These are phyloP conservation scores for Girardinus metallicus DNA, from an alignment of 2,797 vertebrate genomes.

Conservation along the genomic window DNA sequence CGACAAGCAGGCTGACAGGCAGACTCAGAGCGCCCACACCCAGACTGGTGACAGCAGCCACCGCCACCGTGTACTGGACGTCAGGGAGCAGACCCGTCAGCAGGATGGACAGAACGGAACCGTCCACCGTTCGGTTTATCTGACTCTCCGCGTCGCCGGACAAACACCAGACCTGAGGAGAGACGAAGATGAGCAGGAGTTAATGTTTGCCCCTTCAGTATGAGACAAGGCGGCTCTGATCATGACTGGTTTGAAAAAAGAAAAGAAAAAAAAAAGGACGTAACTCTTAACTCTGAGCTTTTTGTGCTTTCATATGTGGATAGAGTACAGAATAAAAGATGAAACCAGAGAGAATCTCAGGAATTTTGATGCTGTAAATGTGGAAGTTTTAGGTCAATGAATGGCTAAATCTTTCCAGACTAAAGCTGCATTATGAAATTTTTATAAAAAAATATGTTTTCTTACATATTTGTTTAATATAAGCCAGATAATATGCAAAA, in stretches of 20 bases:
- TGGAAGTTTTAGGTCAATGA: not conserved
- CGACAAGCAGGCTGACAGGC: slow-evolving; percentile 85
- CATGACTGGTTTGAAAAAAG: not conserved
- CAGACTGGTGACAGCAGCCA: slow-evolving; percentile 89
- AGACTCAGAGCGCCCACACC: slow-evolving; percentile 87
- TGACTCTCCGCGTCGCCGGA: slow-evolving; percentile 78
- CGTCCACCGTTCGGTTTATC: slow-evolving; percentile 90
- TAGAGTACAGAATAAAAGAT: not conserved
- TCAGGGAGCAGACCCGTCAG: slow-evolving; percentile 86
- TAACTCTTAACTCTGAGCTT: not conserved
- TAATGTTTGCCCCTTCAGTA: not conserved
- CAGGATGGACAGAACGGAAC: slow-evolving; percentile 83
- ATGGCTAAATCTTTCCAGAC: not conserved
- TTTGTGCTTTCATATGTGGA: not conserved
- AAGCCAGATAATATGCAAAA: too few relatives aligned
- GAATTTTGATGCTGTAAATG: not conserved
- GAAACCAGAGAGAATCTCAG: not conserved
- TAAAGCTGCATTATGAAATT: too few relatives aligned
- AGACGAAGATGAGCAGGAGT: slow-evolving; percentile 1
- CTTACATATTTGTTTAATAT: too few relatives aligned
- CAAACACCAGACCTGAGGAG: slow-evolving; percentile 91
- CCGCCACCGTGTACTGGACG: slow-evolving; percentile 83
- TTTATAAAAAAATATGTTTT: too few relatives aligned
- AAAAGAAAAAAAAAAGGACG: not conserved
- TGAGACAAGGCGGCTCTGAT: not conserved